These are phyloP conservation scores for Harpagifer antarcticus DNA, from an alignment of 2,797 vertebrate genomes.

Conservation along the genomic window DNA sequence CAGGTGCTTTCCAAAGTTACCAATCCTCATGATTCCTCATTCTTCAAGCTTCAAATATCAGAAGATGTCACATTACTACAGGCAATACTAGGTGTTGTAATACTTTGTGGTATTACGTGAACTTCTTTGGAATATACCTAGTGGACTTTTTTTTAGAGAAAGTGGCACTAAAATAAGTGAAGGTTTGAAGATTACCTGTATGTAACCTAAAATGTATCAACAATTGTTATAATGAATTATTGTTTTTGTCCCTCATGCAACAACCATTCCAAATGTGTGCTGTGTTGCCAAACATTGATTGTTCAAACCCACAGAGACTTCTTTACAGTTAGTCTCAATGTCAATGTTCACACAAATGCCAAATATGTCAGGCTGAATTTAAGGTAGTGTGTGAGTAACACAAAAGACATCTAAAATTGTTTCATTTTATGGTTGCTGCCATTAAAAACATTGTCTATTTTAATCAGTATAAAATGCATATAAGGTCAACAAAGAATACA, in stretches of 20 bases:
- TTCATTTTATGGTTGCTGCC: background rate
- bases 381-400: background rate
- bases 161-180: background rate
- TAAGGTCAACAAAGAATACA: background rate
- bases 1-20: slow-evolving; percentile 5
- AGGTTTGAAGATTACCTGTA: background rate
- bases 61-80: background rate
- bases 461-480: background rate
- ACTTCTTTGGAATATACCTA: background rate
- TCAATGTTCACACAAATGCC: background rate
- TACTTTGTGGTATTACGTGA: background rate
- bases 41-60: background rate
- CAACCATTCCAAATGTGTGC: background rate
- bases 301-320: background rate
- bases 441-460: slow-evolving; percentile 7
- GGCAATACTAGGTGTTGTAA: background rate
- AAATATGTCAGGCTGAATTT: background rate
- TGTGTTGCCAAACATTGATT: slow-evolving; percentile 4
- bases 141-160: background rate
- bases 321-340: background rate
- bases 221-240: background rate
- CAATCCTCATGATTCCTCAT: slow-evolving; percentile 3
- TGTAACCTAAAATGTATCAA: background rate
- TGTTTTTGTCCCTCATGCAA: background rate
- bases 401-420: background rate